Evolutionary conservation across 2,888 invertebrate genomes (phyloP), one percentile per base, ranked within the genome.

Genomic region (Craniophora ligustri): DNA sequence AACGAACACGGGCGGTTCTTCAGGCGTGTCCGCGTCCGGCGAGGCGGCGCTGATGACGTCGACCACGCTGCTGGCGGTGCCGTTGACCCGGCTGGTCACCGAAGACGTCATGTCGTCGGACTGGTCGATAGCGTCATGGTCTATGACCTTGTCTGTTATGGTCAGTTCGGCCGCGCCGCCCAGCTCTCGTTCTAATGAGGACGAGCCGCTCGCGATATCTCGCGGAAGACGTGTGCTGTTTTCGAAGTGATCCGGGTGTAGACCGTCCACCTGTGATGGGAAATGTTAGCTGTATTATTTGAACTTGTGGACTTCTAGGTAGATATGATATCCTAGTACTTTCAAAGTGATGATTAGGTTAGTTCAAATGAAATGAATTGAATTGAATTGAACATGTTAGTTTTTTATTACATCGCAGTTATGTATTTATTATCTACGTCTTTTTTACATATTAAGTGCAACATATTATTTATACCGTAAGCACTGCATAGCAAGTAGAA

Each of bases 111-210:
- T n/a, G 5, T 64, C 58, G 1, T 51, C 46, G 0, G 51, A 5
- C 41, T 67, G 54, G 7, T 48, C 71, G 16, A 66, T 63, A 32
- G 65, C 73, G 42, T 71, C 72, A 8, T 66, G 70, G 46, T 66
- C 70, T 16, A 60, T 64, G 28, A 58, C 63, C 18, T 64, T 55
- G 42, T 64, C 63, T 10, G 26, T n/a, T 10, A 26, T 26, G 26
- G 44, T 40, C 26, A 40, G 42, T 14, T 42, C 39, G n/a, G 38
- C 58, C 8, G 50, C 70, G 6, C 67, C 73, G 31, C 59, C 79
- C n/a, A 92, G 79, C 51, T 92, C 92, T 0, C 92, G 83, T 60
- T 92, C 92, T 6, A 92, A 74, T 0, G 92, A 92, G 0, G 91
- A 90, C 0, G 92, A 92, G 28, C 82, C 89, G 66, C 87, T 86